A percentile compares a stretch with the other conserved stretches of the same genome.
These are phyloP conservation scores for Penelope pileata DNA, from an alignment of 2,113 vertebrate genomes.

Conservation along the genomic window DNA sequence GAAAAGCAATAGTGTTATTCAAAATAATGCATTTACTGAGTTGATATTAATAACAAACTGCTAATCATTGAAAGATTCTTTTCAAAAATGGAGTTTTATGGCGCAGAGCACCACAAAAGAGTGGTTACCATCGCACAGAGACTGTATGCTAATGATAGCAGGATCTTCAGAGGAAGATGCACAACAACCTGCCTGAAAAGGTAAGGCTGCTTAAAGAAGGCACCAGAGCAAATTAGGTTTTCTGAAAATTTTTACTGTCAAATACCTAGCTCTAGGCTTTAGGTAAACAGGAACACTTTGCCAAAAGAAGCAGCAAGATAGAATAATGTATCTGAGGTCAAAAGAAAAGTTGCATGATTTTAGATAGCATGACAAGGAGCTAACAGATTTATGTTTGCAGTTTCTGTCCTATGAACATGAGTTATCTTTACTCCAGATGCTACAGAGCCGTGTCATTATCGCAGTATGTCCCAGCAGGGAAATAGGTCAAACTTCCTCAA, in stretches of 20 bases:
- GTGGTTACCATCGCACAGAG: neutral
- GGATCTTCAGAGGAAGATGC: neutral
- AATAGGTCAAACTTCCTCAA: slow-evolving; percentile 19
- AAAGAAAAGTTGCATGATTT: neutral
- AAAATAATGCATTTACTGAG: slow-evolving; percentile 4
- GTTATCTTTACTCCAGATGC: neutral
- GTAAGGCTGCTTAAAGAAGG: neutral
- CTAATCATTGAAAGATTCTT: neutral
- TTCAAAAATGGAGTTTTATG: neutral
- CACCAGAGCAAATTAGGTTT: neutral
- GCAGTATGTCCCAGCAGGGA: neutral
- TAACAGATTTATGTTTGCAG: neutral
- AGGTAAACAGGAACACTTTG: neutral
- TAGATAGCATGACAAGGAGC: neutral
- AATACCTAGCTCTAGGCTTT: neutral
- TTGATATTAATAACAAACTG: neutral
- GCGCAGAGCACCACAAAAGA: no score
- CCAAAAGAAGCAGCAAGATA: neutral
- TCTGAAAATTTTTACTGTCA: neutral
- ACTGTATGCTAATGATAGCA: neutral
- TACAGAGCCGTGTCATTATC: neutral
- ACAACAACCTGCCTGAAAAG: neutral
- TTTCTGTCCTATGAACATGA: neutral
- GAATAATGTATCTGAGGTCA: neutral
- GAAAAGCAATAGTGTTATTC: neutral